Evolutionary conservation across 2,888 invertebrate genomes (phyloP).

Genomic region (Prosapia bicincta): DNA sequence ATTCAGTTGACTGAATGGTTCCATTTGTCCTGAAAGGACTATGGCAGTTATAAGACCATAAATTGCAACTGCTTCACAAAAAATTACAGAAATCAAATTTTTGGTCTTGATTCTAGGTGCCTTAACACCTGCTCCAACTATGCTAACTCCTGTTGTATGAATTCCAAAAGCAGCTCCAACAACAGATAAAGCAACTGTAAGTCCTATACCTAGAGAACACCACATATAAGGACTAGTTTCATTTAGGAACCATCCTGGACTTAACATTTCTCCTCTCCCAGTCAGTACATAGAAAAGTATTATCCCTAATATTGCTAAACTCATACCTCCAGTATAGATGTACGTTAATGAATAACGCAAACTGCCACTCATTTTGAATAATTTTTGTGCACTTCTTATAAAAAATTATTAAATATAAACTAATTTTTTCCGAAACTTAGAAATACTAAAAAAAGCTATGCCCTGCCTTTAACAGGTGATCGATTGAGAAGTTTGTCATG

Average conservation of each 20-base stretch:
- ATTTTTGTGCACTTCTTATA: not conserved
- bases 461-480: conserved; percentile 2
- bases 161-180: conserved; percentile 98
- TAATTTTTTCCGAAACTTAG: too few relatives aligned
- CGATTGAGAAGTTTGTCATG: not conserved
- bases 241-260: conserved; percentile 87
- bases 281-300: conserved; percentile 24
- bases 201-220: conserved; percentile 90
- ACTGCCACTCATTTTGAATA: conserved; percentile 12
- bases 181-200: conserved; percentile 94
- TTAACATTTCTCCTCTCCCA: conserved; percentile 82
- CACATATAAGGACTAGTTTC: conserved; percentile 95
- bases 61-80: conserved; percentile 88
- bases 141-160: conserved; percentile 76
- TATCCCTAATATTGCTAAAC: conserved; percentile 13
- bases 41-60: conserved; percentile 99
- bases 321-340: conserved; percentile 17
- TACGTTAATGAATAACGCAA: conserved; percentile 17
- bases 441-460: too few relatives aligned
- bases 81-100: conserved; percentile 31
- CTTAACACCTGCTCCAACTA: conserved; percentile 92
- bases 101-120: conserved; percentile 80
- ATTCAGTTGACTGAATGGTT: conserved; percentile 43
- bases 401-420: too few relatives aligned
- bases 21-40: conserved; percentile 78